Base-by-base conservation (phyloP, 2,113 vertebrate species). In the Vidua chalybeata region DNA sequence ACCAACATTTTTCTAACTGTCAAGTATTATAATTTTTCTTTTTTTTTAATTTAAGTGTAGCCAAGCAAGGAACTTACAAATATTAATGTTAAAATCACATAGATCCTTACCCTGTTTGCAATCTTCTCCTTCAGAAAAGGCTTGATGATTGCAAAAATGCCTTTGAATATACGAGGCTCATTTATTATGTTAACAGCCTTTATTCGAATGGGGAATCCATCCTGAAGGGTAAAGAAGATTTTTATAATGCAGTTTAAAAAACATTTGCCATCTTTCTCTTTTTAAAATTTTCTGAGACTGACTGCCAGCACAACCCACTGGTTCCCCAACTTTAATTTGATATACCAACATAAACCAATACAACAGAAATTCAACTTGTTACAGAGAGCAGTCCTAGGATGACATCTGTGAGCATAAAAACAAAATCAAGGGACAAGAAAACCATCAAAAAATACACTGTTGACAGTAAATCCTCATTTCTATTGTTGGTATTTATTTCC, bases 61-160 rank as follows among this genome's bases (percentile, higher is more conserved):
- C 14, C n/a, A 84, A 74, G 43, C 45, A 84, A 64, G 13, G 26
- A 77, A 68, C 39, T 79, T 62, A 31, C 2, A 71, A 55, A 26
- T 17, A 37, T 39, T 37, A 58, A 35, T 17, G 18, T 64, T 55
- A 43, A 74, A 93, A 77, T 46, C 20, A 74, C 33, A 71, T 1
- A 48, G 39, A 56, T 87, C 97, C 98, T 99, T 98, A 99, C 99
- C 98, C 99, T 98, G 90, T 99, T 99, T 64, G 99, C 99, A 96
- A 99, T 99, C 97, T 99, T 99, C 97, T 99, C 99, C 97, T 99
- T 99, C 96, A 99, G 97, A 97, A 99, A 99, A 41, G 99, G 99
- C 92, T 99, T 99, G 94, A 99, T 99, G 95, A 99, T 99, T 68
- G 99, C 99, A 97, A 99, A 99, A 97, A 99, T 99, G 89, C 99